These are phyloP conservation scores for Esox lucius DNA, from an alignment of 2,797 vertebrate genomes.

Conservation along the genomic window DNA sequence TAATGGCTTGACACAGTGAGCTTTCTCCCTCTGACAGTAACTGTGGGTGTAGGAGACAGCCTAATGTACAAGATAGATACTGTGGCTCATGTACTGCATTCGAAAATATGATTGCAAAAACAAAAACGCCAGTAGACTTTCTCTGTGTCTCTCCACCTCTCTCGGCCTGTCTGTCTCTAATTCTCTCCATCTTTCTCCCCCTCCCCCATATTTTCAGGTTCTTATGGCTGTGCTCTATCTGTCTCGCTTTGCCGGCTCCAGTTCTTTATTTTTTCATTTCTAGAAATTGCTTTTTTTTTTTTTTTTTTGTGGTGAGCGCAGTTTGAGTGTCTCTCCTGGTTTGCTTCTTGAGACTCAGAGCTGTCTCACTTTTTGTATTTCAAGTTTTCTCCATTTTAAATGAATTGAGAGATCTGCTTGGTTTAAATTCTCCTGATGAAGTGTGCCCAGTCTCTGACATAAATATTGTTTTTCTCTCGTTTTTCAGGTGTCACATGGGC, in stretches of 20 bases:
- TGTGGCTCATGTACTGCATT: background rate
- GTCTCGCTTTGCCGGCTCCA: no score
- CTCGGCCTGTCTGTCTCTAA: background rate
- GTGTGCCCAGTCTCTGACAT: background rate
- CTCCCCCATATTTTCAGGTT: no score
- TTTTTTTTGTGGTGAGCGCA: no score
- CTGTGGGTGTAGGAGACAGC: background rate
- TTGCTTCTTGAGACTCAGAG: no score
- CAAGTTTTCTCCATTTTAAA: constrained; percentile 7
- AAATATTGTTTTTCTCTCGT: background rate
- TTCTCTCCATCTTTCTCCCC: background rate
- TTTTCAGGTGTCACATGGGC: background rate
- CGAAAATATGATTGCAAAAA: background rate
- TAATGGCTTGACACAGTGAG: background rate
- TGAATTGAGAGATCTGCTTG: background rate
- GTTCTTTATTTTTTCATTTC: no score
- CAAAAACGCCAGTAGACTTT: background rate
- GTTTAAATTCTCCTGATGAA: background rate
- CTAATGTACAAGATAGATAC: background rate
- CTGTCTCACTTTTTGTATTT: background rate
- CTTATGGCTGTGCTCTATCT: no score
- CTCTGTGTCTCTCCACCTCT: background rate
- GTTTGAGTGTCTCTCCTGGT: no score
- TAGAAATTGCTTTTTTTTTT: no score
- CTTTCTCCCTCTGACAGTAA: background rate